Base-by-base conservation (phyloP, 1,140 invertebrate species). In the Muscidifurax raptorellus region DNA sequence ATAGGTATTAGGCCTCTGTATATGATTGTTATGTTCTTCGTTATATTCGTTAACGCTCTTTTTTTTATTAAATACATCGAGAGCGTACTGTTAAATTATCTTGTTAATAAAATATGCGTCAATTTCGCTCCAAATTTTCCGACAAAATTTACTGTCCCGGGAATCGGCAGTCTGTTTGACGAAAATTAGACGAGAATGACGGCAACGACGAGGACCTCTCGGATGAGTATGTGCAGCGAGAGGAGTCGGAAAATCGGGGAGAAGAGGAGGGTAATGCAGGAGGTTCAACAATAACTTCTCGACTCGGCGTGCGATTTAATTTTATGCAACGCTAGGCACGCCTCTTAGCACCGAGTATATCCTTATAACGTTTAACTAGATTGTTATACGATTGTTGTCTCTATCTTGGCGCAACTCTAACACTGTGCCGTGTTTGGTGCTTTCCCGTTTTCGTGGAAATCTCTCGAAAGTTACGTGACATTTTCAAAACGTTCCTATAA, bases 291-390 rank as follows among this genome's bases (percentile, higher is more conserved):
- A 92, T 93, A 93, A 93, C 92, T 93, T 92, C 90, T 90, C 91
- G 90, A 90, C 92, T 92, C 89, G 90, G 90, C 90, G 91, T 92
- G 92, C 92, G 92, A 92, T 93, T 93, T 93, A 92, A 93, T 93
- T 93, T 93, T 92, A 93, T 92, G 92, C 92, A 93, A 92, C 90
- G 92, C 91, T 93, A 92, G 91, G 91, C 92, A 91, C 91, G 92
- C 91, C 92, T 93, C 92, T 93, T 92, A 92, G 90, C 91, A 89
- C 88, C 22, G 74, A 27, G 88, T 91, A 92, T 93, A 92, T 92
- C 92, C 91, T 92, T 92, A 92, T 91, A 92, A 91, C 91, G 89
- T 92, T 93, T 92, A 92, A 92, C 91, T 92, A 92, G 90, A 86
- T 85, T 87, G 83, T 87, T 87, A n/a, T n/a, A 87, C 87, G 77